These are phyloP conservation scores for Sebastes alutus DNA, from an alignment of 2,797 vertebrate genomes.

Conservation along the genomic window DNA sequence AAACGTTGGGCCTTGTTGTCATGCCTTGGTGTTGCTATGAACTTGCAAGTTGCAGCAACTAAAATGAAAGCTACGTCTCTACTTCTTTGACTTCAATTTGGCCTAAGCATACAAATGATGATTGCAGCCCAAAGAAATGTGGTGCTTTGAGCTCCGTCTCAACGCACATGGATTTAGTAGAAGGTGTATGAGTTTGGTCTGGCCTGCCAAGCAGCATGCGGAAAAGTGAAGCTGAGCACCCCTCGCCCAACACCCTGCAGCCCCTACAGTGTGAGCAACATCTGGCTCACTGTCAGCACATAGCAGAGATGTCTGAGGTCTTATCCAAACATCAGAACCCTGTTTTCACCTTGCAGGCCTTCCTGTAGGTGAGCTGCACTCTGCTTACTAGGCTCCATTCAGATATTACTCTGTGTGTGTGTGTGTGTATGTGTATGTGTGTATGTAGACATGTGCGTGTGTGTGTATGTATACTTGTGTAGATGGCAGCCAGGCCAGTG, in stretches of 20 bases:
- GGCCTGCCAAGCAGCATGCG: slow-evolving; percentile 5
- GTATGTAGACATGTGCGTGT: background rate
- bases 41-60: background rate
- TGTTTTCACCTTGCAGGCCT: slow-evolving; percentile 79
- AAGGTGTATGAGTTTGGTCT: slow-evolving; percentile 10
- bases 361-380: slow-evolving; percentile 70
- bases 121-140: background rate
- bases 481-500: background rate
- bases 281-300: slow-evolving; percentile 78
- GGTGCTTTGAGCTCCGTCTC: background rate
- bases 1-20: background rate
- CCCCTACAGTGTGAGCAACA: slow-evolving; percentile 34
- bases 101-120: background rate
- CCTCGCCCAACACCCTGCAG: slow-evolving; percentile 6
- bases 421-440: background rate
- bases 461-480: background rate
- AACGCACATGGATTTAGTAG: background rate
- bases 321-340: slow-evolving; percentile 75
- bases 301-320: slow-evolving; percentile 80
- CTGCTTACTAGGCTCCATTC: slow-evolving; percentile 51
- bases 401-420: background rate
- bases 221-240: slow-evolving; percentile 12
- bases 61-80: background rate
- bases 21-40: background rate
- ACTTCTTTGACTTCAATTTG: background rate